Evolutionary conservation across 2,113 vertebrate genomes (phyloP).

Genomic region (Peromyscus maniculatus): DNA sequence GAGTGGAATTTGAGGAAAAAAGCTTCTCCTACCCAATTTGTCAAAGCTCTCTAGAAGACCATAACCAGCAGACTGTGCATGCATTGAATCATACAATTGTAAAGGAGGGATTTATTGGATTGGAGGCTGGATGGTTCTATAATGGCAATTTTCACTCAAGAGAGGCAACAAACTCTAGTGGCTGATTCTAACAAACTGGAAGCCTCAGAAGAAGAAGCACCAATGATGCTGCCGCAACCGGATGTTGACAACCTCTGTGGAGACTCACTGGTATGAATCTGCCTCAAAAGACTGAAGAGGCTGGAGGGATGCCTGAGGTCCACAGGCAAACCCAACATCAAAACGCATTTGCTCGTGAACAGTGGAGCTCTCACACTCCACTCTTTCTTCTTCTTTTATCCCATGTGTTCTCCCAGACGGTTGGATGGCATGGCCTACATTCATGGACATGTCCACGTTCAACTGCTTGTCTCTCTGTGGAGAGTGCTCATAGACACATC

Average conservation of each 20-base stretch:
- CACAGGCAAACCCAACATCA: neutral
- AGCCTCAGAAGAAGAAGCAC: neutral
- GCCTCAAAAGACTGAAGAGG: neutral
- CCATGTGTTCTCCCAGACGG: neutral
- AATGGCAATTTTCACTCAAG: neutral
- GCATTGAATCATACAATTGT: neutral
- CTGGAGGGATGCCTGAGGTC: neutral
- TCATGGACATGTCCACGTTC: neutral
- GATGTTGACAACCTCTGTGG: neutral
- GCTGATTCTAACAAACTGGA: neutral
- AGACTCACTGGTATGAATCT: neutral
- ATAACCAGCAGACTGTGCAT: neutral
- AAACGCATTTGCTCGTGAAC: neutral
- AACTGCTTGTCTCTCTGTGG: neutral
- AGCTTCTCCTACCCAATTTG: neutral
- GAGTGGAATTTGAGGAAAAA: neutral
- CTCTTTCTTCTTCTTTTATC: neutral
- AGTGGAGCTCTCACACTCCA: neutral
- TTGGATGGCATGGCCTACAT: neutral
- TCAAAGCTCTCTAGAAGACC: neutral
- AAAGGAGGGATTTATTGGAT: neutral
- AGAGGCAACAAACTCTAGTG: neutral
- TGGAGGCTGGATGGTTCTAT: neutral
- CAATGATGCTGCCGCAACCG: neutral
- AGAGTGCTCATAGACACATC: neutral